Evolutionary conservation across 2,888 invertebrate species (phyloP), one percentile per base, ranked within the genome.

Genomic region (Heliconius aoede): DNA sequence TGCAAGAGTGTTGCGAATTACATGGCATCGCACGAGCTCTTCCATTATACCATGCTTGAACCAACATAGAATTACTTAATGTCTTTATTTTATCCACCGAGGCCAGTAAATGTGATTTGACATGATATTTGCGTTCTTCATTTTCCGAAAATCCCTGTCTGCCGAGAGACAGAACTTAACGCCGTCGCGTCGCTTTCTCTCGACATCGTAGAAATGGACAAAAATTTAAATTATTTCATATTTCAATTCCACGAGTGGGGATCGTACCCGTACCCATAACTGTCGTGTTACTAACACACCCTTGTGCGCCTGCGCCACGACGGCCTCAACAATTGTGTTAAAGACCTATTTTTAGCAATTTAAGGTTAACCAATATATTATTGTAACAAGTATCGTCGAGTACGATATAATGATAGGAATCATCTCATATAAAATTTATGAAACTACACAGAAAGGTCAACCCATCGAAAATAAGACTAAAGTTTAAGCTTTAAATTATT

Each of bases 1-100:
- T 24, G 60, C 71, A 46, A 60, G 60, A 26, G 36, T 61, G 72
- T 61, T 5, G 72, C 72, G 36, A 72, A 72, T 72, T 72, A 60
- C 26, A 40, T 26, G 21, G 36, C 40, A 60, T 60, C 21, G 36
- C 72, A 72, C 58, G 40, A 72, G 58, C 28, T 32, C 36, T 72
- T 18, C 15, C 60, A 26, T 72, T 72, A n/a, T 15, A 30, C n/a
- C 32, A 28, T 4, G 30, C n/a, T 69, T 55, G 51, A 36, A 21
- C 21, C 13, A 61, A 40, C 24, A 58, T 2, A 18, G 18, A 28
- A 5, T 24, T 58, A 9, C 55, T 55, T n/a, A 55, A 55, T n/a
- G 3, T 55, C 15, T 71, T 60, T 71, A 24, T 24, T 71, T 24
- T 36, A 36, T 36, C 4, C 36, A 36, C 2, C 11, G 36, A 11